Conservation (phyloP, 2,797 vertebrate species). For the Sebastolobus alascanus region DNA sequence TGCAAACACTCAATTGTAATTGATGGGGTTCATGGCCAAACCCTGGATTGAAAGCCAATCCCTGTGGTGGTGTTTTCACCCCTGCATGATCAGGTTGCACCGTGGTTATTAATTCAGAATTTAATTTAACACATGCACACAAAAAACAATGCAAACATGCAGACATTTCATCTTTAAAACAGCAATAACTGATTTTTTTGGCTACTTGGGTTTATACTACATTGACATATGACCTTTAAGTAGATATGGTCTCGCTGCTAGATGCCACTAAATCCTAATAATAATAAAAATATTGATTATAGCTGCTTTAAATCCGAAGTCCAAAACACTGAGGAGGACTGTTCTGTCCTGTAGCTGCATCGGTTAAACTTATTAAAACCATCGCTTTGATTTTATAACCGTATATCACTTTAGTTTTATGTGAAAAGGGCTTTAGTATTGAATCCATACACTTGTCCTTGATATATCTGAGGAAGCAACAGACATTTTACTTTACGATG, state of each 20-base stretch:
- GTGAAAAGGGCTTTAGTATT: neutral
- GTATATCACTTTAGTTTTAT: neutral
- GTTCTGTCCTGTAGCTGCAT: neutral
- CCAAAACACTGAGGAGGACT: neutral
- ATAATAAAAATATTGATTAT: too few species aligned
- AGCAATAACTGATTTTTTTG: too few species aligned
- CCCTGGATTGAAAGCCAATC: neutral
- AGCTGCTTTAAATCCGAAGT: slow-evolving; percentile 11
- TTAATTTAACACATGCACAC: neutral
- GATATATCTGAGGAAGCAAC: neutral
- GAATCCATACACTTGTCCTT: neutral
- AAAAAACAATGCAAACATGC: too few species aligned
- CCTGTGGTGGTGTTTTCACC: neutral
- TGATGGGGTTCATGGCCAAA: neutral
- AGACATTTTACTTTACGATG: neutral
- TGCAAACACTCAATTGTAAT: slow-evolving; percentile 15
- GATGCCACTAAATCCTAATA: too few species aligned
- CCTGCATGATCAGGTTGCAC: neutral
- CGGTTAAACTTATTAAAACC: neutral
- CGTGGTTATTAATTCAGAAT: neutral
- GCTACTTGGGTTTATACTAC: too few species aligned
- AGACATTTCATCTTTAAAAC: too few species aligned
- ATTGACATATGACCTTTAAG: too few species aligned
- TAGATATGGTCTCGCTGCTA: too few species aligned
- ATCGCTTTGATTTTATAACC: neutral